These are phyloP conservation scores for Magallana angulata DNA, from an alignment of 1,140 invertebrate species.

Conservation along the genomic window DNA sequence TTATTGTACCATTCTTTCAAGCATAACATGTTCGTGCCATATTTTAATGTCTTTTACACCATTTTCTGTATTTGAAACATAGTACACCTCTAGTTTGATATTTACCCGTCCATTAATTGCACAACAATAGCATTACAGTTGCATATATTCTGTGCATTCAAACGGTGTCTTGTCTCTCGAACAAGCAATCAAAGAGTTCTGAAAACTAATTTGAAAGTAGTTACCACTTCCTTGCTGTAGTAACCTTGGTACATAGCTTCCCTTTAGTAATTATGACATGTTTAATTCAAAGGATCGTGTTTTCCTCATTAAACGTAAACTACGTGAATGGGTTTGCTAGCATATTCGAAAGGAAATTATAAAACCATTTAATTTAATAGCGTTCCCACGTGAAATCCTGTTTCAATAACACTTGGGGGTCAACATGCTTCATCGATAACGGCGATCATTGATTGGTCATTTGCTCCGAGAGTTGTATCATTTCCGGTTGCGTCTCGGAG, in stretches of 20 bases:
- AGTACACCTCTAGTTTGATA: too few species aligned
- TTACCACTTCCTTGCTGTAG: not conserved
- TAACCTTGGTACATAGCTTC: not conserved
- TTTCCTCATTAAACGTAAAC: not conserved
- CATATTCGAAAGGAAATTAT: not conserved
- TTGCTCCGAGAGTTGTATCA: not conserved
- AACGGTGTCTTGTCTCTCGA: too few species aligned
- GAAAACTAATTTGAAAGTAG: not conserved
- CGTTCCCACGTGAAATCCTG: constrained; percentile 9
- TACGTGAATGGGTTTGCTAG: not conserved
- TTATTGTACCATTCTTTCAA: too few species aligned
- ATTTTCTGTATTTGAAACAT: too few species aligned
- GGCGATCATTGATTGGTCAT: not conserved
- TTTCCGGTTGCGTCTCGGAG: not conserved
- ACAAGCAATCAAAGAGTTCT: too few species aligned
- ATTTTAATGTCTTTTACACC: too few species aligned
- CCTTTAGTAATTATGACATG: not conserved
- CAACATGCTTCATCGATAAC: not conserved
- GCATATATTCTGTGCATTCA: too few species aligned
- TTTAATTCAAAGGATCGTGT: constrained; percentile 6
- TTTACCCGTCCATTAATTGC: too few species aligned
- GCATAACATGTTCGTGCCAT: too few species aligned
- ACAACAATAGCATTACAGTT: too few species aligned
- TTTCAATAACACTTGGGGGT: not conserved
- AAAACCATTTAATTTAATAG: not conserved